These are phyloP conservation scores for Apantesis nais DNA, from an alignment of 2,888 invertebrate genomes.

Conservation along the genomic window DNA sequence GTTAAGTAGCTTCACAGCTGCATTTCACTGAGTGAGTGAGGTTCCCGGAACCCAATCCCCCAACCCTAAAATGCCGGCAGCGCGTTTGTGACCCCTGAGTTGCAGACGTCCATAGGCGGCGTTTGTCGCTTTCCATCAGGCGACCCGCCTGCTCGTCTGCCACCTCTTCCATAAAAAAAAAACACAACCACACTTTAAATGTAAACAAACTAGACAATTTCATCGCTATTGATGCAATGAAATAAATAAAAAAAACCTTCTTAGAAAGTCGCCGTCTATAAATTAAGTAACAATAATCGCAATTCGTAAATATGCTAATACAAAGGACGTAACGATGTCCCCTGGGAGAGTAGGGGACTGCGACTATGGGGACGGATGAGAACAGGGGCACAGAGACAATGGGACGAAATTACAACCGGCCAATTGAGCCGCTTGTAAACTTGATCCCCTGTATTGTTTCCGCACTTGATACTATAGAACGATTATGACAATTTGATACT, in stretches of 20 bases:
- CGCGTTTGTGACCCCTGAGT: no score
- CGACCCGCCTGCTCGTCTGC: no score
- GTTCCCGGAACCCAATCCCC: no score
- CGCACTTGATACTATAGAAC: slow-evolving; percentile 63
- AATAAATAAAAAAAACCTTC: slow-evolving; percentile 21
- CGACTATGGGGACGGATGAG: slow-evolving; percentile 52
- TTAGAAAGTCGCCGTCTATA: slow-evolving; percentile 37
- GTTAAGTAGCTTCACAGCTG: no score
- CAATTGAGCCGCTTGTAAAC: slow-evolving; percentile 82
- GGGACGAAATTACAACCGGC: slow-evolving; percentile 81
- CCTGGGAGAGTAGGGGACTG: slow-evolving; percentile 54
- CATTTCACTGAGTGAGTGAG: no score
- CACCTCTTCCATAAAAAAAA: no score
- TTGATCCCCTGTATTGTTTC: slow-evolving; percentile 84
- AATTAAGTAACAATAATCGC: slow-evolving; percentile 65
- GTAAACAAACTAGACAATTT: not conserved
- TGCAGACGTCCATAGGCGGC: no score
- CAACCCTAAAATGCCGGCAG: no score
- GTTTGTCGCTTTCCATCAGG: no score
- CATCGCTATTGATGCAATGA: not conserved
- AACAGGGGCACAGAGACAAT: slow-evolving; percentile 77
- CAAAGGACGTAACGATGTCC: slow-evolving; percentile 74
- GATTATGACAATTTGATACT: slow-evolving; percentile 62
- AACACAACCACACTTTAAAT: no score
- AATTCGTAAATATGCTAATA: slow-evolving; percentile 69